Percentiles rank a stretch among this genome's conserved stretches.
Evolutionary conservation across 2,888 invertebrate genomes (phyloP).

Genomic region (Pogonocherus hispidulus): DNA sequence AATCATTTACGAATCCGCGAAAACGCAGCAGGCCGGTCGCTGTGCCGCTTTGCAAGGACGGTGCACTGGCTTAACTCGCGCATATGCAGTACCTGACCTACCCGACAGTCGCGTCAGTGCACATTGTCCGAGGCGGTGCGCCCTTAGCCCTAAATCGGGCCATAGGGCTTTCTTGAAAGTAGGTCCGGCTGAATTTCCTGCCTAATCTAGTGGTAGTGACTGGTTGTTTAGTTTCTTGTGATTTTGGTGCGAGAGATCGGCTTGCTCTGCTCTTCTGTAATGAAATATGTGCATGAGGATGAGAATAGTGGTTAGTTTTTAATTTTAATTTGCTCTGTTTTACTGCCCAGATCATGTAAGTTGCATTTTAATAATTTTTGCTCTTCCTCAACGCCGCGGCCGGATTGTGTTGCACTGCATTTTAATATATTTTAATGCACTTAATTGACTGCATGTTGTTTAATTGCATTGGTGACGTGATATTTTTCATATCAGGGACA

Average conservation of each 20-base stretch:
- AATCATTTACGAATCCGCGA: slow-evolving; percentile 35
- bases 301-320: slow-evolving; percentile 56
- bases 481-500: not conserved
- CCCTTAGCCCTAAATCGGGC: slow-evolving; percentile 65
- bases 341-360: slow-evolving; percentile 17
- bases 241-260: slow-evolving; percentile 38
- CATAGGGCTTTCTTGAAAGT: slow-evolving; percentile 60
- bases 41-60: slow-evolving; percentile 45
- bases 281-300: slow-evolving; percentile 64
- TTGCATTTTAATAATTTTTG: slow-evolving; percentile 27
- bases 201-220: slow-evolving; percentile 25
- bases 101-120: slow-evolving; percentile 66
- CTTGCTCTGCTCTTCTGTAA: slow-evolving; percentile 53
- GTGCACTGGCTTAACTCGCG: slow-evolving; percentile 58
- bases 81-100: slow-evolving; percentile 69
- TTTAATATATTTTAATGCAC: not conserved
- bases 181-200: slow-evolving; percentile 53
- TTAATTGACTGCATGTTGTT: not conserved
- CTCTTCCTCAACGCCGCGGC: slow-evolving; percentile 16
- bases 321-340: slow-evolving; percentile 22
- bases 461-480: not conserved
- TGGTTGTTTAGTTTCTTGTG: slow-evolving; percentile 38
- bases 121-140: slow-evolving; percentile 64
- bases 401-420: not conserved
- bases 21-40: slow-evolving; percentile 34